Evolutionary conservation across 2,113 vertebrate genomes (phyloP).

Genomic region (Pterophyllum scalare): DNA sequence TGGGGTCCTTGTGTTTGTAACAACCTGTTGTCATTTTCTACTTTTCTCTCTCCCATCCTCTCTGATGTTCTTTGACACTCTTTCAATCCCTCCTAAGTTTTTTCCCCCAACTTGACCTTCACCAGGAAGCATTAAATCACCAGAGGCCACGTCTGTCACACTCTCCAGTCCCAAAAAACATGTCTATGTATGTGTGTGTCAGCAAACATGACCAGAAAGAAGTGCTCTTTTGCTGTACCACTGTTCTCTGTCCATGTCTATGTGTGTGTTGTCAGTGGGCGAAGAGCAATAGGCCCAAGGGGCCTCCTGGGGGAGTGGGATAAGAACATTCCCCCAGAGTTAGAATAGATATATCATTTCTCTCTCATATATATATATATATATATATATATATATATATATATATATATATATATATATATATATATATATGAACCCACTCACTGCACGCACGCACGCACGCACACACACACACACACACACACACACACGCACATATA

Average conservation of each 20-base stretch:
- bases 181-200: slow-evolving; percentile 3
- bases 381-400: neutral
- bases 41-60: neutral
- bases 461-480: neutral
- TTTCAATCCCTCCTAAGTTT: slow-evolving; percentile 13
- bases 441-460: neutral
- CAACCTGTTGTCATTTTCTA: neutral
- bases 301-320: slow-evolving; percentile 33
- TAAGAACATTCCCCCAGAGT: slow-evolving; percentile 28
- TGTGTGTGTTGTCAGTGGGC: neutral
- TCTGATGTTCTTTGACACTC: neutral
- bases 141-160: slow-evolving; percentile 54
- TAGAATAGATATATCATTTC: neutral
- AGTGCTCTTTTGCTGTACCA: neutral
- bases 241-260: neutral
- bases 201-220: neutral
- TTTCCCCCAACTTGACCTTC: slow-evolving; percentile 51
- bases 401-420: too few relatives aligned
- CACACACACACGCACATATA: slow-evolving; percentile 38
- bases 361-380: too few relatives aligned
- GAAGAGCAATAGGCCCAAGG: neutral
- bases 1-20: neutral
- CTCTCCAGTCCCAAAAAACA: slow-evolving; percentile 15
- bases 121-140: slow-evolving; percentile 68
- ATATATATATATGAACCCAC: slow-evolving; percentile 24